Evolutionary conservation across 1,140 invertebrate genomes (phyloP), one percentile per base, ranked within the genome.

Genomic region (Glomeris maerens): DNA sequence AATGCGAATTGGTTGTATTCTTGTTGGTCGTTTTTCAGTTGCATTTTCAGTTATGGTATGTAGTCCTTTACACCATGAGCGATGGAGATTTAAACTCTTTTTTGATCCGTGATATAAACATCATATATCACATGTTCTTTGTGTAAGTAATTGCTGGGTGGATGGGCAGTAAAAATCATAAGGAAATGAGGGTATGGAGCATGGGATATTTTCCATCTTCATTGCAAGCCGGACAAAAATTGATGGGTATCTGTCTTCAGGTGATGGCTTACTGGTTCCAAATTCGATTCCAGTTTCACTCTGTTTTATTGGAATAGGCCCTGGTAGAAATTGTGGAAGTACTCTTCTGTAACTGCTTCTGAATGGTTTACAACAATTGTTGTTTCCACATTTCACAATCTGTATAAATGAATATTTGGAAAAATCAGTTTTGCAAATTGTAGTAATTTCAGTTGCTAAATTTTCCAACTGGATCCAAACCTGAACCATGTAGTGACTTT

Each of bases 401-500:
- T 48, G 45, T 28, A 10, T 20, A n/a, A n/a, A 25, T 46, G 29
- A 27, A 27, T 4, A 46, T n/a, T n/a, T 46, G 29, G 26, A n/a
- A n/a, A n/a, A n/a, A n/a, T n/a, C n/a, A n/a, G n/a, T n/a, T n/a
- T 46, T 46, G 13, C 26, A 25, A n/a, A 27, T 10, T 46, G 22
- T 46, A 17, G 45, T 46, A 42, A 42, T 42, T 21, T 21, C 23
- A 5, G 23, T 42, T 21, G 40, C 23, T 17, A 42, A 23, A 42
- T n/a, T n/a, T n/a, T n/a, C n/a, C n/a, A n/a, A n/a, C n/a, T n/a
- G n/a, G n/a, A n/a, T n/a, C n/a, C n/a, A n/a, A n/a, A 46, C 22
- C 45, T 56, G 56, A 20, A 58, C 45, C 14, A 55, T 46, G 42
- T 58, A 58, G 26, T 57, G 55, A 14, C 41, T 44, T 31, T 51